Base-by-base conservation (phyloP, 2,797 vertebrate species). In the Knipowitschia caucasica region DNA sequence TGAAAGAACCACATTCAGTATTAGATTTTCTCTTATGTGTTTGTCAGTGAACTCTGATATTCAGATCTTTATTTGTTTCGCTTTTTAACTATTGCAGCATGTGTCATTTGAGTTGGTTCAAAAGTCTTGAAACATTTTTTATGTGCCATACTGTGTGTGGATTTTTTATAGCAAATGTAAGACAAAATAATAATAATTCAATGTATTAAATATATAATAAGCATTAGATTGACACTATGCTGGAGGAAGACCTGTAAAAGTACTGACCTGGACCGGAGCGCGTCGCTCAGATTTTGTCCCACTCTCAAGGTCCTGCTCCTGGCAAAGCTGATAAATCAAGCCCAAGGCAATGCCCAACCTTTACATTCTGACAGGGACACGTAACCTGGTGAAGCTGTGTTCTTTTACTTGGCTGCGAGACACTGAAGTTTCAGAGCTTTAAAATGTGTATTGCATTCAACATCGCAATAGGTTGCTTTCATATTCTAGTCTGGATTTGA, bases 271-370 rank as follows among this genome's bases (percentile, higher is more conserved):
- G 67, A 79, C 65, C 17, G 50, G 47, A 71, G 78, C 73, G 12
- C 45, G 50, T 33, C 31, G 77, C 68, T 80, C 73, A 71, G 39
- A 38, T 70, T 60, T 78, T 78, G 53, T 53, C 67, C 71, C 21
- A 64, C 49, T 76, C 59, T 59, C 45, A 59, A 64, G 76, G 71
- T 80, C 67, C 29, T 4, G 68, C 67, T 76, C 81, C 81, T 82
- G 67, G 67, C 80, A 75, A 69, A 62, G 34, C 69, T 64, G 47
- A 88, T 86, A 83, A 84, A 77, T 82, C 75, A 69, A 75, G 82
- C 86, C 83, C 49, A 34, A 75, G 84, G 89, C 82, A 65, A 72
- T 24, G 30, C 42, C 54, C 71, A 68, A 67, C 75, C 70, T 79
- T 86, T 67, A 50, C 50, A 64, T 74, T 44, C 62, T 73, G 80